Conservation (phyloP, 2,888 invertebrate species). For the Hirtodrosophila confusa region DNA sequence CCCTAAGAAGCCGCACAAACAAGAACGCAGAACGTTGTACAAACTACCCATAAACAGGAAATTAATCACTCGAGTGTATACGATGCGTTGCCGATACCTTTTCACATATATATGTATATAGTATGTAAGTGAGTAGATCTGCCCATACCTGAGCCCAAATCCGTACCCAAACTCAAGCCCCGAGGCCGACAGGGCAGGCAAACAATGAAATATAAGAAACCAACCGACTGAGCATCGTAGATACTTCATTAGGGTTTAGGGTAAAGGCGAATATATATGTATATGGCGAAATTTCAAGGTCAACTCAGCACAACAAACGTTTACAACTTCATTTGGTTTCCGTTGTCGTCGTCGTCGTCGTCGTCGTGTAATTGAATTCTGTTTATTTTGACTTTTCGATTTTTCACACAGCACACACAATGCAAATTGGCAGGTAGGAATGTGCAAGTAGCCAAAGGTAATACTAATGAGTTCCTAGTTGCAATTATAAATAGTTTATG, state of each 20-base stretch:
- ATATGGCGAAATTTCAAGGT: slow-evolving; percentile 60
- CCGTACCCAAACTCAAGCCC: slow-evolving; percentile 27
- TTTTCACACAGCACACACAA: slow-evolving; percentile 63
- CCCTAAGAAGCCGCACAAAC: slow-evolving; percentile 66
- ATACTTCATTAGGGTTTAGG: slow-evolving; percentile 56
- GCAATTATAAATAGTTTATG: slow-evolving; percentile 55
- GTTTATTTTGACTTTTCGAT: slow-evolving; percentile 79
- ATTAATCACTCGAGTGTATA: slow-evolving; percentile 73
- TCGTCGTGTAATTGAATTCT: slow-evolving; percentile 64
- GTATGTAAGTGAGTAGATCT: slow-evolving; percentile 18
- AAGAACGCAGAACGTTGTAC: slow-evolving; percentile 48
- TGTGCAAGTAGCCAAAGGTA: slow-evolving; percentile 26
- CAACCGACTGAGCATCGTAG: slow-evolving; percentile 20
- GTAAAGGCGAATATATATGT: slow-evolving; percentile 38
- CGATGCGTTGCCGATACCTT: slow-evolving; percentile 47
- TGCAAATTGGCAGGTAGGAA: slow-evolving; percentile 52
- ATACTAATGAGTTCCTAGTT: slow-evolving; percentile 76
- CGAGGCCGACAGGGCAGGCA: slow-evolving; percentile 35
- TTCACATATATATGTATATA: slow-evolving; percentile 31
- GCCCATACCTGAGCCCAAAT: slow-evolving; percentile 29
- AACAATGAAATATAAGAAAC: slow-evolving; percentile 25
- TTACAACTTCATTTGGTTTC: slow-evolving; percentile 71
- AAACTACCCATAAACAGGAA: slow-evolving; percentile 76
- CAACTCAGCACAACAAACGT: slow-evolving; percentile 30
- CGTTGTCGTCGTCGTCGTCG: slow-evolving; percentile 17